These are phyloP conservation scores for Hassar affinis DNA, from an alignment of 2,113 vertebrate genomes.

Conservation along the genomic window DNA sequence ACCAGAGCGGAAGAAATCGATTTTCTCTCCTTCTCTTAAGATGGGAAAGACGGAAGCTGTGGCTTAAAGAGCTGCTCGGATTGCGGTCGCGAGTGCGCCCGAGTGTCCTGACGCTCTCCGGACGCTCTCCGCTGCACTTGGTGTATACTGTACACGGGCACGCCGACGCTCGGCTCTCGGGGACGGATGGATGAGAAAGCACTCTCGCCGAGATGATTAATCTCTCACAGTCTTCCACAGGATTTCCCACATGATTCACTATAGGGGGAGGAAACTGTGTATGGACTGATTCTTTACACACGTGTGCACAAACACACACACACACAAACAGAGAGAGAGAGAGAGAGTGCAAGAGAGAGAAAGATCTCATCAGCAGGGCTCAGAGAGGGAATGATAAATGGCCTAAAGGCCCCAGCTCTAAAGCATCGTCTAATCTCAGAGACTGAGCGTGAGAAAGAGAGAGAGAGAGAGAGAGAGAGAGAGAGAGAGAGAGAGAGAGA, in stretches of 20 bases:
- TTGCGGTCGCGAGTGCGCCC: not conserved
- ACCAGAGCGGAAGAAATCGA: not conserved
- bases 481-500: not conserved
- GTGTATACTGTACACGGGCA: no score
- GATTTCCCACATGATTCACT: not conserved
- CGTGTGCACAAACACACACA: not conserved
- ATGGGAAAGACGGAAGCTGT: not conserved
- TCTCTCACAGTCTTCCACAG: not conserved
- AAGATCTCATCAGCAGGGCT: not conserved
- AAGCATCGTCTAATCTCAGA: constrained; percentile 23
- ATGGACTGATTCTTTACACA: not conserved
- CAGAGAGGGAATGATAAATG: constrained; percentile 25
- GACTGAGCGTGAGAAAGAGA: not conserved
- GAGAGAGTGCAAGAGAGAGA: not conserved
- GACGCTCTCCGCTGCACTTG: no score
- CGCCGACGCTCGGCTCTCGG: no score
- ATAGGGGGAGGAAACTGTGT: not conserved
- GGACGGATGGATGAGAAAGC: not conserved
- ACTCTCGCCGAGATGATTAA: not conserved
- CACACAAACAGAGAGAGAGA: not conserved
- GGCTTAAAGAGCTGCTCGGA: not conserved
- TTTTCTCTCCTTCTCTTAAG: not conserved
- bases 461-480: not conserved
- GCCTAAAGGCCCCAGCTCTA: not conserved
- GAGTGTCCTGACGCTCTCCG: not conserved